Evolutionary conservation across 2,888 invertebrate genomes (phyloP).

Genomic region (Rhyacophila evoluta): DNA sequence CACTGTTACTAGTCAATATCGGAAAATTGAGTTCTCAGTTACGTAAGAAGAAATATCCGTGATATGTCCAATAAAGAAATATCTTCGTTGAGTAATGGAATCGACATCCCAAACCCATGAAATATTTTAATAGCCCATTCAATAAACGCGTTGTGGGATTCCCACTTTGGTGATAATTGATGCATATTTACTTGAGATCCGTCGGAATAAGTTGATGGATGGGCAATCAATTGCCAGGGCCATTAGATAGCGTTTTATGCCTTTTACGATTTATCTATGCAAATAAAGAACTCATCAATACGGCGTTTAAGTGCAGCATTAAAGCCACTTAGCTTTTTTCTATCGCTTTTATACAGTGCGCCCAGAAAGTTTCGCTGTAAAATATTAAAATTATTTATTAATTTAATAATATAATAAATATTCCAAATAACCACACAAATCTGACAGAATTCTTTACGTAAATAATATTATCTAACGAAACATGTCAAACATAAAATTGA

Average conservation of each 20-base stretch:
- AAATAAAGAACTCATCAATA: conserved; percentile 50
- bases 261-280: conserved; percentile 52
- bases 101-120: background rate
- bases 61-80: no score
- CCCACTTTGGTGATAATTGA: conserved; percentile 40
- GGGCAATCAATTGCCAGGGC: conserved; percentile 42
- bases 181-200: conserved; percentile 32
- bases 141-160: background rate
- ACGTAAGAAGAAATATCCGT: no score
- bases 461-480: no score
- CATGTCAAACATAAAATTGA: no score
- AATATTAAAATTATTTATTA: no score
- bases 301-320: conserved; percentile 49
- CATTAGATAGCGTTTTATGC: conserved; percentile 38
- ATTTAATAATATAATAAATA: no score
- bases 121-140: conserved; percentile 5
- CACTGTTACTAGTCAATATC: no score
- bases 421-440: no score
- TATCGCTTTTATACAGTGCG: conserved; percentile 29
- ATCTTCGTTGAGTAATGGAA: background rate
- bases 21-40: no score
- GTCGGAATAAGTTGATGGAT: conserved; percentile 38
- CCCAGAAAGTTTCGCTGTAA: background rate
- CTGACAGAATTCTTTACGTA: no score
- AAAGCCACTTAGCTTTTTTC: conserved; percentile 51